Evolutionary conservation across 2,797 vertebrate genomes (phyloP).

Genomic region (Helicolenus hilgendorfi): DNA sequence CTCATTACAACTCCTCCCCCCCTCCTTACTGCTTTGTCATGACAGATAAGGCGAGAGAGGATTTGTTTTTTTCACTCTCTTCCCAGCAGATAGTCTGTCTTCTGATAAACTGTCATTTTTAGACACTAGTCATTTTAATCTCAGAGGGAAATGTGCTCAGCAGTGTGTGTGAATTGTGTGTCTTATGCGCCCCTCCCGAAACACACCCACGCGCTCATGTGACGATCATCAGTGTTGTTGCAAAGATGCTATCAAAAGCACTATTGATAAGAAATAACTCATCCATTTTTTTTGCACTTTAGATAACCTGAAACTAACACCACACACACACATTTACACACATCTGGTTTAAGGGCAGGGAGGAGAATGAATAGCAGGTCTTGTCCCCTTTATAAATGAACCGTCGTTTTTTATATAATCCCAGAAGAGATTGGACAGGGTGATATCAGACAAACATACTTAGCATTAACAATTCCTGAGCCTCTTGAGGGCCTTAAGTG

Average conservation of each 20-base stretch:
- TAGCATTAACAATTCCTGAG: conserved; percentile 48
- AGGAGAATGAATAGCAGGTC: conserved; percentile 1
- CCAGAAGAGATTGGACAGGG: conserved; percentile 18
- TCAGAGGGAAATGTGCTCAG: conserved; percentile 46
- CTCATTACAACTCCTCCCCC: conserved; percentile 24
- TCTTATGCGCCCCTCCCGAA: neutral
- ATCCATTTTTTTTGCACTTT: conserved; percentile 36
- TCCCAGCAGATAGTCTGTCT: conserved; percentile 57
- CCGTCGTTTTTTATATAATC: neutral
- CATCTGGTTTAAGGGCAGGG: conserved; percentile 2
- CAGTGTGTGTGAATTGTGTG: neutral
- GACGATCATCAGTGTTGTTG: conserved; percentile 79
- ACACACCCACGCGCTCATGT: conserved; percentile 76
- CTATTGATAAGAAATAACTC: conserved; percentile 74
- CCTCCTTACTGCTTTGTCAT: conserved; percentile 53
- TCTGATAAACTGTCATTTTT: conserved; percentile 79
- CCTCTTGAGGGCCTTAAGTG: conserved; percentile 70
- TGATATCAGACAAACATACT: conserved; percentile 53
- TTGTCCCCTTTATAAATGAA: conserved; percentile 25
- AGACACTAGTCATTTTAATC: conserved; percentile 68
- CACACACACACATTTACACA: neutral
- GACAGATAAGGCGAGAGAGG: conserved; percentile 61
- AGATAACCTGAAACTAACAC: conserved; percentile 34
- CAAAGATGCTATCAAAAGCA: conserved; percentile 76
- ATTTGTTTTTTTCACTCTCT: conserved; percentile 60